phyloP scores from a whole-genome alignment of 2,797 vertebrate genomes.

The Petrocephalus schoutedeni region DNA sequence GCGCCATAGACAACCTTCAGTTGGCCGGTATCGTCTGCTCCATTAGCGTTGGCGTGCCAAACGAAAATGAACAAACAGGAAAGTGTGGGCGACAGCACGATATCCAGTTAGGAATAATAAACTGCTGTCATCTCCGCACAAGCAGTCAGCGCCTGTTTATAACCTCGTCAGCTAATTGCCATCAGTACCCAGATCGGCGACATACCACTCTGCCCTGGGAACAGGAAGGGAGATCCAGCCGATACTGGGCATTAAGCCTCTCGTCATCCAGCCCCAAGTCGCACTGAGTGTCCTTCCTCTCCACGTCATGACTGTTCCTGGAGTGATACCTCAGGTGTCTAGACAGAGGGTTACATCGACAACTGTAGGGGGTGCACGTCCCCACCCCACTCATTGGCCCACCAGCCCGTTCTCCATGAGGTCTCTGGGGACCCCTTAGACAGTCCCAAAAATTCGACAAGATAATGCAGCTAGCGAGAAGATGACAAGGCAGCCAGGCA shows the following conservation, averaged over 20 bases:
- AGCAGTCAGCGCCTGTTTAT: slow-evolving; percentile 15
- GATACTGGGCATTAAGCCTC: slow-evolving; percentile 42
- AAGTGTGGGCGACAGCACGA: background rate
- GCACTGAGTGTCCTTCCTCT: slow-evolving; percentile 32
- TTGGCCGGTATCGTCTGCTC: background rate
- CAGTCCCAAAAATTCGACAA: background rate
- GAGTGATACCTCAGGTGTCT: slow-evolving; percentile 57
- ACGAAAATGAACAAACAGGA: slow-evolving; percentile 2
- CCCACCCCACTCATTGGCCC: background rate
- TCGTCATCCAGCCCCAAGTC: slow-evolving; percentile 27
- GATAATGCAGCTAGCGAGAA: background rate
- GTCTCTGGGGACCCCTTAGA: background rate
- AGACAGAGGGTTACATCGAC: slow-evolving; percentile 48
- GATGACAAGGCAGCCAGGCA: background rate
- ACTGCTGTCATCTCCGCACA: background rate
- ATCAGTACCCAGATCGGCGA: slow-evolving; percentile 33
- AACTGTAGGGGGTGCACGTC: slow-evolving; percentile 52
- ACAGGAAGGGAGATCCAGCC: slow-evolving; percentile 37
- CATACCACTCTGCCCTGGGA: slow-evolving; percentile 45
- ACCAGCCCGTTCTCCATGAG: background rate
- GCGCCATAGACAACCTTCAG: background rate
- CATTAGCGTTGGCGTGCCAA: background rate
- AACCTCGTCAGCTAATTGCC: slow-evolving; percentile 18
- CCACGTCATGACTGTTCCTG: slow-evolving; percentile 45
- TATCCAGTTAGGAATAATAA: background rate